phyloP scores from a whole-genome alignment of 2,888 invertebrate genomes.

The Incurvaria masculella region DNA sequence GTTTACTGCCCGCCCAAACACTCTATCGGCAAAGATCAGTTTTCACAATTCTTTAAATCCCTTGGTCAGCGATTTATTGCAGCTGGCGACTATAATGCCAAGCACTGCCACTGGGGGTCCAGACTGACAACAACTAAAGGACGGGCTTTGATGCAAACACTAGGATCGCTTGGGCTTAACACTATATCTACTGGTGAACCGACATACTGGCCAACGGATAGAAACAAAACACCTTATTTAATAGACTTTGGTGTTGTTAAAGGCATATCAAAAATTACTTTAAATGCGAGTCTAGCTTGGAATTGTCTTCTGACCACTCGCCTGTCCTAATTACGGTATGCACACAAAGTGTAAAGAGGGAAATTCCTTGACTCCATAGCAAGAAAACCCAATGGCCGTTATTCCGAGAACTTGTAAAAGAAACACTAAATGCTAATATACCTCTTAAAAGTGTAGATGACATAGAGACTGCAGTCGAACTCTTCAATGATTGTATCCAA shows the following conservation, averaged over 20 bases:
- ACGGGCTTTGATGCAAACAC: neutral
- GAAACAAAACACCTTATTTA: constrained; percentile 11
- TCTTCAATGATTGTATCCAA: neutral
- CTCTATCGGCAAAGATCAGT: constrained; percentile 13
- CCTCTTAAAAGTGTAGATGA: neutral
- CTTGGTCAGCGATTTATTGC: constrained; percentile 15
- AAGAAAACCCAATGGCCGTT: neutral
- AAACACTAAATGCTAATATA: neutral
- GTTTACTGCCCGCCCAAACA: constrained; percentile 15
- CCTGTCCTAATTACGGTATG: neutral
- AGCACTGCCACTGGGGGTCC: constrained; percentile 17
- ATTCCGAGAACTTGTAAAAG: neutral
- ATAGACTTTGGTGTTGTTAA: constrained; percentile 8
- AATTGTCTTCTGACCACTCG: too few species aligned
- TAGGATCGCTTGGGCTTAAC: neutral
- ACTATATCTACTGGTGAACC: constrained; percentile 14
- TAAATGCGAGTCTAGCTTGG: constrained; percentile 5
- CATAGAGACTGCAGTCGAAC: neutral
- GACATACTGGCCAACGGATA: constrained; percentile 16
- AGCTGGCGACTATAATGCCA: constrained; percentile 18
- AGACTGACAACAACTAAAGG: constrained; percentile 14
- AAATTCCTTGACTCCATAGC: neutral
- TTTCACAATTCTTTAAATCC: constrained; percentile 12
- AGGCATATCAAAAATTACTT: constrained; percentile 4
- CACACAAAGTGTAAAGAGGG: neutral